A percentile compares a stretch with the other conserved stretches of the same genome.
Evolutionary conservation across 92 coral and sea anemone species (phyloP).

Genomic region (Paragorgia papillata): DNA sequence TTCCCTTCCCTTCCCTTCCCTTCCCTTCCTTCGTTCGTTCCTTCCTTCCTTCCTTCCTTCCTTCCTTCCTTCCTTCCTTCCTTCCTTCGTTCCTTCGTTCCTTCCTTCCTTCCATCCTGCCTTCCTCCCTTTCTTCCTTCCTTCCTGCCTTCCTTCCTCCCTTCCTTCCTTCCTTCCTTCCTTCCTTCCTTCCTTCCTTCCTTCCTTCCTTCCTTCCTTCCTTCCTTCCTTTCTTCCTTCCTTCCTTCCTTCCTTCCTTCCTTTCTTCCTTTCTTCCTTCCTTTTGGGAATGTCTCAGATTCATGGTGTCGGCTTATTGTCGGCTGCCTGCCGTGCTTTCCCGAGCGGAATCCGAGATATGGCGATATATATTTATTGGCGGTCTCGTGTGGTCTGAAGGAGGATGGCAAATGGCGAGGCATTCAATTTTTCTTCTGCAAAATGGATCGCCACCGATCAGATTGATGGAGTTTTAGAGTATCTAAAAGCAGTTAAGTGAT

Average conservation of each 20-base stretch:
- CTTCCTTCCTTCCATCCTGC: neutral
- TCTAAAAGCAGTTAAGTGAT: conserved; percentile 73
- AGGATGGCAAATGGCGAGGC: conserved; percentile 34
- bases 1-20: neutral
- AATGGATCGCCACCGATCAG: conserved; percentile 75
- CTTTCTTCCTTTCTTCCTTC: conserved; percentile 33
- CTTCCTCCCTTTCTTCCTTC: neutral
- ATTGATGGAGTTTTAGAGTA: conserved; percentile 79
- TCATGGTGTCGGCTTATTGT: neutral
- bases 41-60: neutral
- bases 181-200: neutral
- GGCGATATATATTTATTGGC: neutral
- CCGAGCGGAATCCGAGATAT: neutral
- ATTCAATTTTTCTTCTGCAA: conserved; percentile 12
- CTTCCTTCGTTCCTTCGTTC: neutral
- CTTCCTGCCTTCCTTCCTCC: neutral
- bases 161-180: neutral
- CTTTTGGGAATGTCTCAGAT: conserved; percentile 2
- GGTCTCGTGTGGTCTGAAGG: neutral
- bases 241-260: conserved; percentile 22
- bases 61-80: neutral
- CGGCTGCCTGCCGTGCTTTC: neutral
- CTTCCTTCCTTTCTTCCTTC: conserved; percentile 5
- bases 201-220: neutral
- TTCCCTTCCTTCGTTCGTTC: neutral